Percentiles rank a stretch among this genome's conserved stretches.
Conservation (phyloP, 2,888 invertebrate species). For the Nemoura dubitans region DNA sequence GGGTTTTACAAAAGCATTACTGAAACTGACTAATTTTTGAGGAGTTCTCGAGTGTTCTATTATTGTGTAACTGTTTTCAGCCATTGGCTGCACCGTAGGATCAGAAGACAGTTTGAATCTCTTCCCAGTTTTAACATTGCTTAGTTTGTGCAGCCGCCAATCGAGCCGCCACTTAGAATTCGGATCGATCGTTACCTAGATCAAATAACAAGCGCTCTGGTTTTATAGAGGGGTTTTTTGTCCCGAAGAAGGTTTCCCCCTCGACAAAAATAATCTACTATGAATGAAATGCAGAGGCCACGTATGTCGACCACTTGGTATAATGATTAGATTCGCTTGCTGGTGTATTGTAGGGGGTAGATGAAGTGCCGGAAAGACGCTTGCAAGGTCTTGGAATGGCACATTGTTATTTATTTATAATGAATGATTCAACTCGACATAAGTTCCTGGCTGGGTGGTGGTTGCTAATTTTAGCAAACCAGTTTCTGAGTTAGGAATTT, state of each 20-base stretch:
- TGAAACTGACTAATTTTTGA: too few relatives aligned
- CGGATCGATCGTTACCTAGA: not conserved
- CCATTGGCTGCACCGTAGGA: not conserved
- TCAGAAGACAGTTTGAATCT: not conserved
- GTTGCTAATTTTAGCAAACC: too few relatives aligned
- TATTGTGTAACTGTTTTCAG: not conserved
- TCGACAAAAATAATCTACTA: constrained; percentile 41
- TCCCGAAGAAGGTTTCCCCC: constrained; percentile 54
- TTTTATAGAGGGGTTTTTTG: constrained; percentile 52
- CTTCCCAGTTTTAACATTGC: not conserved
- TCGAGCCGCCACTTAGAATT: not conserved
- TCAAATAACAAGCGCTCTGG: not conserved
- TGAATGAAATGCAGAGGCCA: not conserved
- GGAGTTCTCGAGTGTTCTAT: not conserved
- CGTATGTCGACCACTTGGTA: too few relatives aligned
- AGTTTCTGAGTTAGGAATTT: too few relatives aligned
- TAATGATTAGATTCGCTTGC: too few relatives aligned
- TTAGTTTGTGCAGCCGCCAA: not conserved
- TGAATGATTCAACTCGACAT: too few relatives aligned
- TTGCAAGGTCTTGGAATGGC: too few relatives aligned
- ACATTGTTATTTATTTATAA: too few relatives aligned
- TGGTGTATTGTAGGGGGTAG: too few relatives aligned
- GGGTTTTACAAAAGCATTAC: too few relatives aligned
- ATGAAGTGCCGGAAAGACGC: too few relatives aligned
- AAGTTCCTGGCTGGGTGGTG: too few relatives aligned